Conservation (phyloP, 2,888 invertebrate genomes). For the Leucophenga maculata region DNA sequence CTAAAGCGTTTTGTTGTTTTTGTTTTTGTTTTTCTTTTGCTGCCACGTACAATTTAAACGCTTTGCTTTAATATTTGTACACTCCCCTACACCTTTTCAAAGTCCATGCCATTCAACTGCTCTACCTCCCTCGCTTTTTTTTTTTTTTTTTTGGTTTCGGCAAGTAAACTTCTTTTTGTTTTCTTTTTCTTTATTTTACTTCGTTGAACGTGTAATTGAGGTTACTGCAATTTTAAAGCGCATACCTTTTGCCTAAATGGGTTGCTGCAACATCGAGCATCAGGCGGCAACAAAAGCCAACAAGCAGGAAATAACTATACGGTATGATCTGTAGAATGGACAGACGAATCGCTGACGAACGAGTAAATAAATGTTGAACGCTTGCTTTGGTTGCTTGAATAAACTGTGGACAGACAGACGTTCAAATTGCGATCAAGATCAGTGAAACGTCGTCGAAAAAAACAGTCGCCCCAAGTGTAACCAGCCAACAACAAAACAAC, state of each 20-base stretch:
- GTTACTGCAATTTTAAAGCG: constrained; percentile 60
- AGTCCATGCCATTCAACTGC: neutral
- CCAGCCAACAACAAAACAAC: constrained; percentile 28
- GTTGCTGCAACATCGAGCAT: constrained; percentile 37
- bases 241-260: constrained; percentile 47
- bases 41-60: too few species aligned
- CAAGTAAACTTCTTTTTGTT: neutral
- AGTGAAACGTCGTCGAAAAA: constrained; percentile 33
- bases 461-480: constrained; percentile 9
- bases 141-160: neutral
- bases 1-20: neutral
- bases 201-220: constrained; percentile 58
- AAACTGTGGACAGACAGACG: constrained; percentile 43
- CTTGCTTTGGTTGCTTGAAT: constrained; percentile 23
- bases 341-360: neutral
- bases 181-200: neutral
- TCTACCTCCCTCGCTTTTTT: neutral
- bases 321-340: constrained; percentile 26
- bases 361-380: constrained; percentile 2
- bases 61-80: too few species aligned
- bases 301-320: constrained; percentile 30
- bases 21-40: neutral
- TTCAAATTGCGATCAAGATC: constrained; percentile 66
- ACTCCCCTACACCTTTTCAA: too few species aligned
- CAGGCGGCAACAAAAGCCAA: constrained; percentile 46